Conservation (phyloP, 2,888 invertebrate species). For the Pristionchus mayeri region DNA sequence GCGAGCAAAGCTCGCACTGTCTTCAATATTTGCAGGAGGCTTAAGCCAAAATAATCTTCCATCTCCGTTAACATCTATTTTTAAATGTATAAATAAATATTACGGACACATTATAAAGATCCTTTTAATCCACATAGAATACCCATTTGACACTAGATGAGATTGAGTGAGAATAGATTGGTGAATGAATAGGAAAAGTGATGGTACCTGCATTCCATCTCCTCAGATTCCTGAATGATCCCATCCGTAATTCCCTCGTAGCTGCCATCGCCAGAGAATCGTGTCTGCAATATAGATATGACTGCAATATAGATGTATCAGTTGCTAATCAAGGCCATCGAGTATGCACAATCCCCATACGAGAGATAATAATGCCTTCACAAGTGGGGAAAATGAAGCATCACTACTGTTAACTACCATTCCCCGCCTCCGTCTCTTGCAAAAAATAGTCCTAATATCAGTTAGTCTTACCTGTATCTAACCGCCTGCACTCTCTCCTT, state of each 20-base stretch:
- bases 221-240: not conserved
- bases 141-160: too few species aligned
- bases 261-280: slow-evolving; percentile 50
- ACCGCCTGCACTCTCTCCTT: slow-evolving; percentile 17
- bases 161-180: not conserved
- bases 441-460: not conserved
- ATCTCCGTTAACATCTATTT: too few species aligned
- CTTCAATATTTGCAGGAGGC: too few species aligned
- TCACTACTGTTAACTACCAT: not conserved
- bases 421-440: too few species aligned
- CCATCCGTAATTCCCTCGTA: slow-evolving; percentile 30
- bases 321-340: too few species aligned
- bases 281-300: slow-evolving; percentile 23
- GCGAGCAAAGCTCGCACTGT: too few species aligned
- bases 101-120: too few species aligned
- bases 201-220: slow-evolving; percentile 19
- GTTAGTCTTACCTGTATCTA: slow-evolving; percentile 8
- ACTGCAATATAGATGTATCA: not conserved
- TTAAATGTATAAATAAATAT: too few species aligned
- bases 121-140: too few species aligned
- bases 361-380: not conserved
- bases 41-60: too few species aligned
- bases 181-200: not conserved
- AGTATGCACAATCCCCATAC: too few species aligned
- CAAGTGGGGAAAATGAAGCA: not conserved